Evolutionary conservation across 2,797 vertebrate species (phyloP).

Genomic region (Sarcoramphus papa): DNA sequence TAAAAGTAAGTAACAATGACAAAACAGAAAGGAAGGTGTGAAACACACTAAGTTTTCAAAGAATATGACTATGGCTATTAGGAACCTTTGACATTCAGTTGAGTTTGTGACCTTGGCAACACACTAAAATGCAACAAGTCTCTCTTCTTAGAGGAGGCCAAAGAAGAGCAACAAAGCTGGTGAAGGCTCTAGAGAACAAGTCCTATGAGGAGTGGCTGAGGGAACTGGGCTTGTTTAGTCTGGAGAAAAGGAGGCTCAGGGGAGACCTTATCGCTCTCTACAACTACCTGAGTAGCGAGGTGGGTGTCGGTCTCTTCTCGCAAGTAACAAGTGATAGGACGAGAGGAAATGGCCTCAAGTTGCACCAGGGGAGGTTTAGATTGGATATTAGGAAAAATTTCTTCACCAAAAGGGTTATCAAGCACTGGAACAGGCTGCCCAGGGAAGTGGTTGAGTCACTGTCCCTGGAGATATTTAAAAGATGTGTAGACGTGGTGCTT

Average conservation of each 20-base stretch:
- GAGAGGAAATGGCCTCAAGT: neutral
- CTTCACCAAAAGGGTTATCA: neutral
- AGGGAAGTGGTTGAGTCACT: neutral
- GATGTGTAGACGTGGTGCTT: rapidly evolving
- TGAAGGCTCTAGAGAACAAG: neutral
- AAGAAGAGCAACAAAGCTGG: neutral
- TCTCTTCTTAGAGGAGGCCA: neutral
- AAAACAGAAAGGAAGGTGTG: neutral
- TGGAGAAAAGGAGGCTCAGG: neutral
- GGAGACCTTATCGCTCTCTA: neutral
- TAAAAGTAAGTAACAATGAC: neutral
- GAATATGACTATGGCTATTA: neutral
- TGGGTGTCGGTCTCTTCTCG: neutral
- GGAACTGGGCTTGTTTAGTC: neutral
- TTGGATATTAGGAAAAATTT: neutral
- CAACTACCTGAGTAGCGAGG: neutral
- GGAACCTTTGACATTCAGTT: neutral
- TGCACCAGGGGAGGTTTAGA: neutral
- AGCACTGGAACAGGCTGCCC: neutral
- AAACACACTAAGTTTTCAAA: neutral
- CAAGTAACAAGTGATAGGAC: neutral
- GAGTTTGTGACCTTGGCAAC: neutral
- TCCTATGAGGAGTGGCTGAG: neutral
- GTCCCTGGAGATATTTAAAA: neutral
- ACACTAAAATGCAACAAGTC: neutral